Evolutionary conservation across 2,797 vertebrate species (phyloP).

Genomic region (Alosa sapidissima): DNA sequence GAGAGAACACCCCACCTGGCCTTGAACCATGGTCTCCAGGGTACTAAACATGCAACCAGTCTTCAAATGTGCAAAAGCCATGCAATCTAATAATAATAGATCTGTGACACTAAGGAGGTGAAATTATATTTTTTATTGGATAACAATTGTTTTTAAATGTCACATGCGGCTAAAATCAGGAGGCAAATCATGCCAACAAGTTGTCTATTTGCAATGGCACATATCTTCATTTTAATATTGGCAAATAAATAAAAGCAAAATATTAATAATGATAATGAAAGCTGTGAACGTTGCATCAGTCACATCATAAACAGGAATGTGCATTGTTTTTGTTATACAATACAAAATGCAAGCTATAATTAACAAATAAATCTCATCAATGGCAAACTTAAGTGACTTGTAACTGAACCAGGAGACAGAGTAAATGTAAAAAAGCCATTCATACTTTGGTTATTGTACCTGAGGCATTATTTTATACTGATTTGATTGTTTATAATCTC

Average conservation of each 20-base stretch:
- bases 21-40: no score
- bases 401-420: neutral
- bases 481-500: neutral
- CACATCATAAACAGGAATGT: slow-evolving; percentile 5
- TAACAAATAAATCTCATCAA: neutral
- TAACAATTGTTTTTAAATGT: neutral
- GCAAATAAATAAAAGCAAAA: slow-evolving; percentile 15
- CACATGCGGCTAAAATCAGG: neutral
- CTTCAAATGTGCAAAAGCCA: neutral
- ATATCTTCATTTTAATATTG: neutral
- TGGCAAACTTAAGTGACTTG: neutral
- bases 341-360: neutral
- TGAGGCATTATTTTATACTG: neutral
- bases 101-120: neutral
- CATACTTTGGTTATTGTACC: slow-evolving; percentile 6
- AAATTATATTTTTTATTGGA: neutral
- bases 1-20: no score
- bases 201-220: neutral
- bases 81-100: neutral
- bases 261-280: neutral
- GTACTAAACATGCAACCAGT: neutral
- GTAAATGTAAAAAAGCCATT: neutral
- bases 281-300: slow-evolving; percentile 11
- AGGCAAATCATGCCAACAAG: neutral
- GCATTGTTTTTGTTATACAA: neutral